Base-by-base conservation (phyloP, 2,797 vertebrate genomes). In the Okamejei kenojei region DNA sequence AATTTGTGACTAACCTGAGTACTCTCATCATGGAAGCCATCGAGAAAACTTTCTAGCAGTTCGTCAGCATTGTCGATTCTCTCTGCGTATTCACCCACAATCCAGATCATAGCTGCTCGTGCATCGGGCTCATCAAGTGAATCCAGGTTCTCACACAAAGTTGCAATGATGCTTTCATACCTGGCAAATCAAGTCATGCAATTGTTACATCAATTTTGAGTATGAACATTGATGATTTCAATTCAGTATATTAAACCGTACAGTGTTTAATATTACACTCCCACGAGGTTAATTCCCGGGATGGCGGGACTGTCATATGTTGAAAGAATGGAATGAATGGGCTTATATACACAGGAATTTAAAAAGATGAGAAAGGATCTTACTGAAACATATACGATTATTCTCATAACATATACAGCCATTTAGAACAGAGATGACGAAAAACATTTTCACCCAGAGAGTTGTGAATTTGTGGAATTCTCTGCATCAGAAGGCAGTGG, bases 91-190 rank as follows among this genome's bases (percentile, higher is more conserved):
- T 99, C 99, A 0, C 98, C 98, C 90, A 99, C 99, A 32, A 99
- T 99, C 99, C 99, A 99, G 95, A 99, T 99, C 99, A 99, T 99
- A 94, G 99, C 98, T 15, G 98, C 99, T 19, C 99, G 98, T 15
- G 99, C 98, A 0, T 99, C 99, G 0, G 99, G 99, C 93, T 99
- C 99, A 93, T 99, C 99, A 95, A 99, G 95, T 0, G 99, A 99
- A 95, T 99, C 99, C 65, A 99, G 96, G 94, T 99, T 99, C 95
- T 99, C 99, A 78, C 99, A 99, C 0, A 99, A 95, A 0, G 99
- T 99, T 93, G 98, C 98, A n/a, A 99, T 99, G 95, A 99, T 99
- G 95, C 99, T 99, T 94, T 99, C 98, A 77, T 99, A 99, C 95
- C 98, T 99, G 94, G 79, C 21, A 91, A 58, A 82, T 78, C 68